These are phyloP conservation scores for Erethizon dorsatum DNA, from an alignment of 2,797 vertebrate species.

Conservation along the genomic window DNA sequence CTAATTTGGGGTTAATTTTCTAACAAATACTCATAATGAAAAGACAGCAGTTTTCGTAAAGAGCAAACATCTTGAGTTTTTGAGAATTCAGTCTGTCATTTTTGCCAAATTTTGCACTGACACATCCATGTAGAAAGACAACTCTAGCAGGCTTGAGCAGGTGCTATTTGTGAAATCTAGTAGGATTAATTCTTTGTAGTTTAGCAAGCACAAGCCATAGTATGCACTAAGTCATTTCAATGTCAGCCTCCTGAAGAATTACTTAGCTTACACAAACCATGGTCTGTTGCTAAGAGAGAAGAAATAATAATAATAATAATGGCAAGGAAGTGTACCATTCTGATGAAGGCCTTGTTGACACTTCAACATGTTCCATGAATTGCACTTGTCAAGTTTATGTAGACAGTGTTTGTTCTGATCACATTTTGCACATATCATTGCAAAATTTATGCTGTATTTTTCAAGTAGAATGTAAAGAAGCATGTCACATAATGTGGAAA, in stretches of 20 bases:
- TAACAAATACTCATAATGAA: slow-evolving; percentile 12
- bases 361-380: slow-evolving; percentile 80
- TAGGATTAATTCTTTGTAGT: slow-evolving; percentile 84
- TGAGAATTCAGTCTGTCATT: slow-evolving; percentile 57
- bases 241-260: slow-evolving; percentile 85
- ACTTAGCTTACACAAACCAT: slow-evolving; percentile 84
- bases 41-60: neutral
- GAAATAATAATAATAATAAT: slow-evolving; percentile 76
- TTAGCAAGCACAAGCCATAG: slow-evolving; percentile 79
- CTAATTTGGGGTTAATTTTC: slow-evolving; percentile 68
- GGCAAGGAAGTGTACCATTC: slow-evolving; percentile 74
- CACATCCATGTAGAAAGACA: slow-evolving; percentile 61
- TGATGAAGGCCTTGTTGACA: slow-evolving; percentile 81
- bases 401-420: slow-evolving; percentile 74
- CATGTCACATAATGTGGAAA: slow-evolving; percentile 77
- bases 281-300: slow-evolving; percentile 86
- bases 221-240: slow-evolving; percentile 78
- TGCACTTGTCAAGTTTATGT: slow-evolving; percentile 78
- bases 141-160: slow-evolving; percentile 79
- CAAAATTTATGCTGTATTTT: slow-evolving; percentile 79
- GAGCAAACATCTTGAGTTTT: slow-evolving; percentile 56
- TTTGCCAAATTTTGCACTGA: slow-evolving; percentile 72
- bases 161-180: slow-evolving; percentile 82
- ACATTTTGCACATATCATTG: slow-evolving; percentile 66
- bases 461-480: slow-evolving; percentile 74